Evolutionary conservation across 2,113 vertebrate species (phyloP), one percentile per base, ranked within the genome.

Genomic region (Psittacula cyanocephala): DNA sequence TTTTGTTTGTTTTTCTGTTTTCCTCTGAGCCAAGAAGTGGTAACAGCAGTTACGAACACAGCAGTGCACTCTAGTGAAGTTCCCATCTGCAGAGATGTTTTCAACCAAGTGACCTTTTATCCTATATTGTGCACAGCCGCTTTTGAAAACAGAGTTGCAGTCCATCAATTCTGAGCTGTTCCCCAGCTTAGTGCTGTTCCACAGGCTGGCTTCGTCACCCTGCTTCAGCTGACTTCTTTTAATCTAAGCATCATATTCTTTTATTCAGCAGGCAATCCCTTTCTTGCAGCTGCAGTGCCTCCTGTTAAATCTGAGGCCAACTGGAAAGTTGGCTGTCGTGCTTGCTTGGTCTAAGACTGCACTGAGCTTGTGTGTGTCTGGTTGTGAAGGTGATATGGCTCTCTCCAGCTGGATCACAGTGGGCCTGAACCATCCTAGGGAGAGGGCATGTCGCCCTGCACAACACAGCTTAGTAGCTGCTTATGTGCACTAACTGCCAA

Each of bases 391-490:
- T 74, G 41, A 52, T 37, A 7, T 4, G 9, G 17, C 17, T 72
- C 18, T 67, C 46, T 64, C 17, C 85, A 84, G n/a, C 25, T 81
- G 87, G 63, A 31, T 17, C 0, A 0, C 20, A 37, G 57, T 5
- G 24, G 37, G 22, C 33, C 19, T 64, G 87, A 35, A 20, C 27
- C 41, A 22, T 5, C 7, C 41, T 11, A 10, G 13, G 25, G 28
- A 55, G 47, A 59, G 23, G 14, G 20, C 28, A 28, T 0, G 9
- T 10, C 0, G 0, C 53, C 53, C 17, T 43, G 44, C 44, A 50
- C 1, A 10, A 6, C 39, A 41, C 20, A 15, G 17, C 7, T 52
- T 50, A 0, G 3, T 10, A 43, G 68, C 41, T 80, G 12, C 41
- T 86, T 28, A 15, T 71, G 24, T 80, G 53, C 52, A 11, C 6